A percentile compares a stretch with the other conserved stretches of the same genome.
Evolutionary conservation across 92 coral and sea anemone species (phyloP).

Genomic region (Siderastrea radians): DNA sequence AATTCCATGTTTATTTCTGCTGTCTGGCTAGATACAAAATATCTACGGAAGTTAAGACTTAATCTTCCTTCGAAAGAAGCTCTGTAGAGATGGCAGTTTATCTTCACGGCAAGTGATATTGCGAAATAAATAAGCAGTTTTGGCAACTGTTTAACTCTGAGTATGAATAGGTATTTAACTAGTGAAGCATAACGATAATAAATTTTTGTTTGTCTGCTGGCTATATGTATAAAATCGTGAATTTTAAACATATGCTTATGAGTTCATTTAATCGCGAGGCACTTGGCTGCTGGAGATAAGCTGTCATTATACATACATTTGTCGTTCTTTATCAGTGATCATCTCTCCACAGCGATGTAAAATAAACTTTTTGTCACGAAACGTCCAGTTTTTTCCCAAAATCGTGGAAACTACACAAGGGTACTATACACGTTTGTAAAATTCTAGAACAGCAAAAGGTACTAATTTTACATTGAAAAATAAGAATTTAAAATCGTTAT

Average conservation of each 20-base stretch:
- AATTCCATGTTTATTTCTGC: not conserved
- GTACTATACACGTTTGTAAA: no score
- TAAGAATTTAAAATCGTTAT: no score
- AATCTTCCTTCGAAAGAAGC: not conserved
- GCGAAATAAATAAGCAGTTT: not conserved
- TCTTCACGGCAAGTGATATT: not conserved
- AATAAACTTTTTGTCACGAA: constrained; percentile 19
- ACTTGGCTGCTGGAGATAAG: constrained; percentile 1
- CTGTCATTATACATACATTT: not conserved
- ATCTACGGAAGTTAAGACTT: not conserved
- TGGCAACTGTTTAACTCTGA: not conserved
- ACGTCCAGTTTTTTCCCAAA: not conserved
- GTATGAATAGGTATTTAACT: not conserved
- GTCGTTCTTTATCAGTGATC: not conserved
- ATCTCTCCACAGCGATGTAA: not conserved
- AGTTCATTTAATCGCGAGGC: constrained; percentile 4
- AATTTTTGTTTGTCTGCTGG: not conserved
- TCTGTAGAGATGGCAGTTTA: not conserved
- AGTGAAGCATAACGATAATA: not conserved
- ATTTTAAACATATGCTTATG: not conserved
- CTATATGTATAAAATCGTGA: not conserved
- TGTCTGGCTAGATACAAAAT: not conserved
- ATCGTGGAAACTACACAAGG: not conserved
- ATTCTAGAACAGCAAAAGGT: no score
- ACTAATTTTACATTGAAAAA: no score